phyloP scores from a whole-genome alignment of 2,797 vertebrate genomes.

The Acrossocheilus wenchowensis region DNA sequence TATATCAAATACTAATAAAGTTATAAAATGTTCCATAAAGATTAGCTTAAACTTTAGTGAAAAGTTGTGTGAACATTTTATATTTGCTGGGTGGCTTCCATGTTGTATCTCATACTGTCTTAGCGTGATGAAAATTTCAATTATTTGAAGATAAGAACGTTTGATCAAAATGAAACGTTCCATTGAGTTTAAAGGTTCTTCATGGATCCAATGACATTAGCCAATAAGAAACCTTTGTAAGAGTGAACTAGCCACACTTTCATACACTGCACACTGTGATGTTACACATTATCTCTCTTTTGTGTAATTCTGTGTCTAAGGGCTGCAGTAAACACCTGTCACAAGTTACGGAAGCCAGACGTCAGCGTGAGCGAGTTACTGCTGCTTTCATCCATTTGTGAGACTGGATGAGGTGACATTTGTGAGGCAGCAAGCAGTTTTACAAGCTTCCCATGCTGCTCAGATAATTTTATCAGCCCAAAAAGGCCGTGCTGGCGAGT shows the following conservation, averaged over 20 bases:
- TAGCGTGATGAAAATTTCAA: neutral
- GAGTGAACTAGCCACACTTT: neutral
- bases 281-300: neutral
- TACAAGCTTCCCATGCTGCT: conserved; percentile 47
- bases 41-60: neutral
- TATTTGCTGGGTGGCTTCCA: neutral
- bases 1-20: too few species aligned
- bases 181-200: neutral
- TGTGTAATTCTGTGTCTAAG: neutral
- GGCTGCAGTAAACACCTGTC: conserved; percentile 44
- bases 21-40: too few species aligned
- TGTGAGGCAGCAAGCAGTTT: conserved; percentile 60
- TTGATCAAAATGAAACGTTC: neutral
- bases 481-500: conserved; percentile 36
- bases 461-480: conserved; percentile 46
- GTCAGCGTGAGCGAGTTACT: conserved; percentile 21
- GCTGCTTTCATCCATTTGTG: conserved; percentile 32
- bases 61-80: neutral
- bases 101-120: neutral
- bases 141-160: neutral
- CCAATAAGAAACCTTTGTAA: neutral
- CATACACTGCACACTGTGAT: neutral
- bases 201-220: neutral
- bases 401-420: conserved; percentile 57
- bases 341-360: conserved; percentile 19